Conservation (phyloP, 1,140 invertebrate genomes). For the Drepana arcuata region DNA sequence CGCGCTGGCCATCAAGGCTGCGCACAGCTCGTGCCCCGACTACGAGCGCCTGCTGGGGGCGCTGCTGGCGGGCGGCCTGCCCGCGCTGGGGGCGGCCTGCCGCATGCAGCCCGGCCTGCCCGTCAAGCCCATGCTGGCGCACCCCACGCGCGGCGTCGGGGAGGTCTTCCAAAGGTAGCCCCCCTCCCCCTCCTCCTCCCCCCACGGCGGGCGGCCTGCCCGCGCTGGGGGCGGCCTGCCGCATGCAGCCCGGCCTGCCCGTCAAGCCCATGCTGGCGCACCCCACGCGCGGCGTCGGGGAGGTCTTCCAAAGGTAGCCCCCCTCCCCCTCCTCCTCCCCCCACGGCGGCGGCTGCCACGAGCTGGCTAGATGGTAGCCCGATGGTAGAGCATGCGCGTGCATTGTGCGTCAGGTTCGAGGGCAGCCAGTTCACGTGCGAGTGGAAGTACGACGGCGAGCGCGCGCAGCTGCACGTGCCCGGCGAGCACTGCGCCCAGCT, state of each 20-base stretch:
- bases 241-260: conserved; percentile 93
- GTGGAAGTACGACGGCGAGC: conserved; percentile 99
- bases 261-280: conserved; percentile 99
- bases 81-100: conserved; percentile 85
- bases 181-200: too few relatives aligned
- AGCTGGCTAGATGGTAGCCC: too few relatives aligned
- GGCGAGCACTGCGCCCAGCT: conserved; percentile 20
- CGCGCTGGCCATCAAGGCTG: conserved; percentile 89
- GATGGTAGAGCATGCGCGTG: too few relatives aligned
- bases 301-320: conserved; percentile 84
- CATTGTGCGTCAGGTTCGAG: conserved; percentile 81
- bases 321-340: too few relatives aligned
- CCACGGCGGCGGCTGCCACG: too few relatives aligned
- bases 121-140: conserved; percentile 98
- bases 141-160: conserved; percentile 94
- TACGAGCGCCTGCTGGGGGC: conserved; percentile 91
- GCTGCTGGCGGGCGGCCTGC: conserved; percentile 86
- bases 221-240: conserved; percentile 86
- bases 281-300: conserved; percentile 93
- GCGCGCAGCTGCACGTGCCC: conserved; percentile 87
- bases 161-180: conserved; percentile 90
- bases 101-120: conserved; percentile 94
- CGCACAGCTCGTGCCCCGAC: conserved; percentile 98
- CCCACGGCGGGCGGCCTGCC: too few relatives aligned
- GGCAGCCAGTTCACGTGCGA: conserved; percentile 96